Conservation (phyloP, 1,140 invertebrate genomes). For the Heterodera schachtii region DNA sequence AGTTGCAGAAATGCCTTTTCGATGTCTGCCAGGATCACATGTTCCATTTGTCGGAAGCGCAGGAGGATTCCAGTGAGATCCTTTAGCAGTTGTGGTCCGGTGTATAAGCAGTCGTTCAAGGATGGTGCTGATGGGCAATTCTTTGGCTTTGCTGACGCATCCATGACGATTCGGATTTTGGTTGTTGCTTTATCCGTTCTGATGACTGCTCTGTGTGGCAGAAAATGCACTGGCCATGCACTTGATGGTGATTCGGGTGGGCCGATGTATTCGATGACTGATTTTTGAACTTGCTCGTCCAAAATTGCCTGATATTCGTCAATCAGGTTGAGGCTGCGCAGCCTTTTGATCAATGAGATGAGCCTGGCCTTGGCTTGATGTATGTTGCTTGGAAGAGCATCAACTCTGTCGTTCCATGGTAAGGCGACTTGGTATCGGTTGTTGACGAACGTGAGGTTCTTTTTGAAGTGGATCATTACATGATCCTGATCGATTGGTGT, state of each 20-base stretch:
- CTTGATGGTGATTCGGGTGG: neutral
- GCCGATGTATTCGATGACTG: neutral
- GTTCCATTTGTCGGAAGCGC: neutral
- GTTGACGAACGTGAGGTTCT: neutral
- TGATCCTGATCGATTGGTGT: neutral
- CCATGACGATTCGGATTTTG: conserved; percentile 22
- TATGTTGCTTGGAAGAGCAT: neutral
- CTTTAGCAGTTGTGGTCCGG: neutral
- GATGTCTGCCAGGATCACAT: neutral
- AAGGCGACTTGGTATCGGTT: neutral
- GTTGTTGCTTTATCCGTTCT: conserved; percentile 1
- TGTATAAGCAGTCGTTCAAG: conserved; percentile 14
- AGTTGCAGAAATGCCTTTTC: too few relatives aligned
- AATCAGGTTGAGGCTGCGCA: neutral
- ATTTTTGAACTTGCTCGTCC: conserved; percentile 8
- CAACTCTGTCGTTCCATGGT: neutral
- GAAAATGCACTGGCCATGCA: neutral
- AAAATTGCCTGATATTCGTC: neutral
- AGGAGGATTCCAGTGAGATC: neutral
- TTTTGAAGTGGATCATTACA: neutral
- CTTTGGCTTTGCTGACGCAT: conserved; percentile 2
- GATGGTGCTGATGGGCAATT: neutral
- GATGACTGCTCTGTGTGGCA: conserved; percentile 10
- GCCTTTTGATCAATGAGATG: neutral
- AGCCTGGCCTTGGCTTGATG: neutral